phyloP scores from a whole-genome alignment of 2,888 invertebrate genomes.

The Agonopterix heracliana region DNA sequence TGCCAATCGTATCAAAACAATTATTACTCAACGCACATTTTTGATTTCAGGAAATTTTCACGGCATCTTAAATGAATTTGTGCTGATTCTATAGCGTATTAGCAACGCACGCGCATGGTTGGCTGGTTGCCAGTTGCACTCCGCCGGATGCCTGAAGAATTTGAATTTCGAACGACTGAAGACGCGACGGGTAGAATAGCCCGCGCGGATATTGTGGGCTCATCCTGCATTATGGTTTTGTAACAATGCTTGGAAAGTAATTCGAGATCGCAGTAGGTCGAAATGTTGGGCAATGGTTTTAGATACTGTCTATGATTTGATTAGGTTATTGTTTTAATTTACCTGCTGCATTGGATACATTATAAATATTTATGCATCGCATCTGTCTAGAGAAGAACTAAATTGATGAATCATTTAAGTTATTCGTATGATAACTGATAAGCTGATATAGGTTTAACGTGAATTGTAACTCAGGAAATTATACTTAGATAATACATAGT shows the following conservation, averaged over 20 bases:
- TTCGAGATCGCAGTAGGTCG: neutral
- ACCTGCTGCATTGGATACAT: too few species aligned
- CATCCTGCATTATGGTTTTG: constrained; percentile 9
- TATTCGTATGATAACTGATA: too few species aligned
- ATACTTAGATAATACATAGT: too few species aligned
- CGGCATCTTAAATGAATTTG: constrained; percentile 38
- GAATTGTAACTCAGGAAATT: too few species aligned
- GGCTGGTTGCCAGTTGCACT: constrained; percentile 56
- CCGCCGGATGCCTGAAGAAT: constrained; percentile 47
- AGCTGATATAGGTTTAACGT: too few species aligned
- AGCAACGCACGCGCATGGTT: constrained; percentile 48
- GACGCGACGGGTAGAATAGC: constrained; percentile 4
- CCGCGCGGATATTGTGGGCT: constrained; percentile 7
- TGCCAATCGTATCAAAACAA: constrained; percentile 23
- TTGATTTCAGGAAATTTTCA: constrained; percentile 28
- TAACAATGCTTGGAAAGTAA: constrained; percentile 2
- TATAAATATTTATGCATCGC: too few species aligned
- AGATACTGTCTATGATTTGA: constrained; percentile 15
- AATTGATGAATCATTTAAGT: too few species aligned
- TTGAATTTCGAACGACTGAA: constrained; percentile 15
- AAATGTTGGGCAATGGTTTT: constrained; percentile 7
- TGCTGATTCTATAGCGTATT: constrained; percentile 47
- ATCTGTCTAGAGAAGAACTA: too few species aligned
- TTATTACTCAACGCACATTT: constrained; percentile 21
- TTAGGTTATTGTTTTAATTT: too few species aligned